Evolutionary conservation across 2,113 vertebrate species (phyloP).

Genomic region (Seriola quinqueradiata): DNA sequence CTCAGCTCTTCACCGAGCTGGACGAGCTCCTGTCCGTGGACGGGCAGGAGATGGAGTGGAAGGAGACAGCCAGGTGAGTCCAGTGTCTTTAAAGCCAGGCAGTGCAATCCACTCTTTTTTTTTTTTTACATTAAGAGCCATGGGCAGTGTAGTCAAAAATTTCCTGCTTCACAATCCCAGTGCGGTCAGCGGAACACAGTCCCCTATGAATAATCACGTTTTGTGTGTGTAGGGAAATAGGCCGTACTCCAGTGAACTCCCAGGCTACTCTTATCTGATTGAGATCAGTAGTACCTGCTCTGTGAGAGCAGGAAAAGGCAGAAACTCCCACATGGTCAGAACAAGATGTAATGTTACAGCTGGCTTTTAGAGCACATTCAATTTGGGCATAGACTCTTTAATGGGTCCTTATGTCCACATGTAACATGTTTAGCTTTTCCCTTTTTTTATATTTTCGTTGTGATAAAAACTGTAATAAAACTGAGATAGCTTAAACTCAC

Average conservation of each 20-base stretch:
- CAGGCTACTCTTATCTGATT: constrained; percentile 64
- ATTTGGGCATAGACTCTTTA: neutral
- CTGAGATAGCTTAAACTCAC: neutral
- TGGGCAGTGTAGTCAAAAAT: neutral
- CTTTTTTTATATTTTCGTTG: neutral
- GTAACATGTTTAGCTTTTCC: neutral
- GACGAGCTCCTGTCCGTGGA: constrained; percentile 94
- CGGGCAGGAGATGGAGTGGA: constrained; percentile 99
- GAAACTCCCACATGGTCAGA: constrained; percentile 64
- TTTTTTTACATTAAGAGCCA: neutral
- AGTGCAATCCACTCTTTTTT: neutral
- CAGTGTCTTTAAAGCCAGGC: neutral
- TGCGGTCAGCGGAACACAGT: constrained; percentile 44
- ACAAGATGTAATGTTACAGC: constrained; percentile 13
- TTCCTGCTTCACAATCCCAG: constrained; percentile 33
- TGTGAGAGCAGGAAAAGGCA: constrained; percentile 65
- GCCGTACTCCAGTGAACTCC: constrained; percentile 56
- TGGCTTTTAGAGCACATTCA: neutral
- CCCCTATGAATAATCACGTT: constrained; percentile 47
- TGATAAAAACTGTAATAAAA: neutral
- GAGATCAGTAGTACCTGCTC: constrained; percentile 51
- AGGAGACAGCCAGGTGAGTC: constrained; percentile 95
- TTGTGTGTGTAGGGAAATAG: constrained; percentile 57
- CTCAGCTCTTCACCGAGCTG: constrained; percentile 98
- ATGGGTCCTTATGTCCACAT: neutral